Conservation (phyloP, 2,113 vertebrate genomes). For the Cyprinus carpio region DNA sequence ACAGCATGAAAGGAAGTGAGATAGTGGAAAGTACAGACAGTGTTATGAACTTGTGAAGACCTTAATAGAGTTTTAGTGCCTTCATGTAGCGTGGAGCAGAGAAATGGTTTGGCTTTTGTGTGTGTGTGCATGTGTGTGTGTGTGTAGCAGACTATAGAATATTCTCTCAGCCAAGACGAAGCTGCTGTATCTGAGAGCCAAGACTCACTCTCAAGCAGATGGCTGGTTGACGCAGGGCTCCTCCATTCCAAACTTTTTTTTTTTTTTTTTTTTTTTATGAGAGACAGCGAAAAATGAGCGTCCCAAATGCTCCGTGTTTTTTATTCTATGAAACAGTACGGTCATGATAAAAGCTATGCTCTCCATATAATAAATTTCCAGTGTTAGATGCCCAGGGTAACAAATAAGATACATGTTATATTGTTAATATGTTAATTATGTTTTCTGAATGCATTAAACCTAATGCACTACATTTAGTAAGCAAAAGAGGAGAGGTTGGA, state of each 20-base stretch:
- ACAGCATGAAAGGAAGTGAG: slow-evolving; percentile 26
- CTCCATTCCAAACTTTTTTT: slow-evolving; percentile 60
- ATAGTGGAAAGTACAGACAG: slow-evolving; percentile 37
- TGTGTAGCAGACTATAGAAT: slow-evolving; percentile 24
- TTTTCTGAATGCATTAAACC: neutral
- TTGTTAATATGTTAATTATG: slow-evolving; percentile 7
- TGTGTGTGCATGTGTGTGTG: slow-evolving; percentile 24
- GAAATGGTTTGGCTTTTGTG: slow-evolving; percentile 13
- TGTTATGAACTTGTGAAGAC: slow-evolving; percentile 31
- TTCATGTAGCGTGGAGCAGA: neutral
- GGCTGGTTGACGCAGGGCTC: slow-evolving; percentile 69
- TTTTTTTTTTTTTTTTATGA: slow-evolving; percentile 17
- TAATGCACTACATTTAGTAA: neutral
- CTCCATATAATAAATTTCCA: neutral
- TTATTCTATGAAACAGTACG: neutral
- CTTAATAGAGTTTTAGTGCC: slow-evolving; percentile 34
- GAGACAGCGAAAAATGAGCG: neutral
- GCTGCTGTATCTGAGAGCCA: slow-evolving; percentile 53
- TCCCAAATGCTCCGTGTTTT: neutral
- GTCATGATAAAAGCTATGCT: neutral
- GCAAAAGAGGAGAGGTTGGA: neutral
- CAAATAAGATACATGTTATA: neutral
- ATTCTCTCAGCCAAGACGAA: slow-evolving; percentile 40
- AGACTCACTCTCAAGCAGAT: slow-evolving; percentile 65
- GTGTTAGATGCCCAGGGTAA: neutral